Conservation (phyloP, 2,113 vertebrate genomes). For the Porphyrio hochstetteri region DNA sequence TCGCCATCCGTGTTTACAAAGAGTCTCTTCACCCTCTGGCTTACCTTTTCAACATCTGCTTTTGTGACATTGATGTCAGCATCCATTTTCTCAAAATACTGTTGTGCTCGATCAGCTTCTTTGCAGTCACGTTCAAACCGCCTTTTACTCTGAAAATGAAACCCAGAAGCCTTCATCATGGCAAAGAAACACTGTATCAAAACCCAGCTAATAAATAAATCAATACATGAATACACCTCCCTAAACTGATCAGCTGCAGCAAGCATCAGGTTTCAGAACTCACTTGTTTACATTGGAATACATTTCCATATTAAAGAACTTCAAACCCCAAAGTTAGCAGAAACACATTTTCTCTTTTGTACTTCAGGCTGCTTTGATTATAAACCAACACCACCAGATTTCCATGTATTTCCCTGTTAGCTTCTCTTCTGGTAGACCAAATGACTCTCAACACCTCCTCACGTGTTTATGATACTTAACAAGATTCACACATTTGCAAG, state of each 20-base stretch:
- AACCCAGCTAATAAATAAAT: not conserved
- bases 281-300: not conserved
- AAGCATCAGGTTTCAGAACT: not conserved
- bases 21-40: not conserved
- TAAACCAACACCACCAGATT: not conserved
- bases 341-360: not conserved
- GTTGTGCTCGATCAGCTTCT: conserved; percentile 92
- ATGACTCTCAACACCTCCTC: not conserved
- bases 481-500: not conserved
- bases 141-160: conserved; percentile 83
- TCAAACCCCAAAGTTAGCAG: not conserved
- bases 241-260: not conserved
- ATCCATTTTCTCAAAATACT: conserved; percentile 98
- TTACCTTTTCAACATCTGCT: conserved; percentile 97
- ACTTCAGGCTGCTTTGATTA: not conserved
- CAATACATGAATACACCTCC: not conserved
- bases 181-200: not conserved
- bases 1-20: not conserved
- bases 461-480: not conserved
- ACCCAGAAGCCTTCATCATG: not conserved
- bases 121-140: conserved; percentile 95
- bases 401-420: not conserved
- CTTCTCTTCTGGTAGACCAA: not conserved
- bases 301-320: not conserved
- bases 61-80: conserved; percentile 98